These are phyloP conservation scores for Spea hammondii DNA, from an alignment of 2,797 vertebrate species.

Conservation along the genomic window DNA sequence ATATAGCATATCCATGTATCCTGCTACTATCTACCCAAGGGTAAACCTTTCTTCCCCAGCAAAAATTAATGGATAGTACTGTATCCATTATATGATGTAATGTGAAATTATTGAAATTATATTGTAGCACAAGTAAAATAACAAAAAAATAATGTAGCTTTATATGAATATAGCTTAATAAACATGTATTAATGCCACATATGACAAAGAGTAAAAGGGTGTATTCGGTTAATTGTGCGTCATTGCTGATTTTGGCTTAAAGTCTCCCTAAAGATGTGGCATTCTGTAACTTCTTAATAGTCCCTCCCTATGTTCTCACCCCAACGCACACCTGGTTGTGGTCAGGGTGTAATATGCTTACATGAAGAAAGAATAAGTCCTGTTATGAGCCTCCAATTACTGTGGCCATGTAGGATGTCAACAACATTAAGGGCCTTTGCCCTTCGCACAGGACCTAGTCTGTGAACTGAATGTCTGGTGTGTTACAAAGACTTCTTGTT, in stretches of 20 bases:
- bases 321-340: constrained; percentile 50
- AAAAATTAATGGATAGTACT: too few relatives aligned
- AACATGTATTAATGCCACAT: background rate
- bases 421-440: constrained; percentile 53
- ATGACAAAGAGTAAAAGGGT: constrained; percentile 2
- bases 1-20: too few relatives aligned
- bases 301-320: constrained; percentile 46
- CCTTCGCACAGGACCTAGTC: constrained; percentile 48
- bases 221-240: constrained; percentile 23
- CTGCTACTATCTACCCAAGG: too few relatives aligned
- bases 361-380: constrained; percentile 49
- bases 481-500: constrained; percentile 52
- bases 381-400: constrained; percentile 52
- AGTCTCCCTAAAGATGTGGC: constrained; percentile 33
- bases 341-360: constrained; percentile 45
- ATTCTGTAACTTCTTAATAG: constrained; percentile 41
- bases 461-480: constrained; percentile 49
- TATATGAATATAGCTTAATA: background rate
- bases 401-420: constrained; percentile 52
- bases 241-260: constrained; percentile 28
- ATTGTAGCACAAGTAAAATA: background rate
- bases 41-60: too few relatives aligned
- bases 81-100: too few relatives aligned
- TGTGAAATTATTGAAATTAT: background rate
- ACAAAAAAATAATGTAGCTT: background rate